Percentiles rank a stretch among this genome's conserved stretches.
Conservation (phyloP, 2,888 invertebrate genomes). For the Thyatira batis region DNA sequence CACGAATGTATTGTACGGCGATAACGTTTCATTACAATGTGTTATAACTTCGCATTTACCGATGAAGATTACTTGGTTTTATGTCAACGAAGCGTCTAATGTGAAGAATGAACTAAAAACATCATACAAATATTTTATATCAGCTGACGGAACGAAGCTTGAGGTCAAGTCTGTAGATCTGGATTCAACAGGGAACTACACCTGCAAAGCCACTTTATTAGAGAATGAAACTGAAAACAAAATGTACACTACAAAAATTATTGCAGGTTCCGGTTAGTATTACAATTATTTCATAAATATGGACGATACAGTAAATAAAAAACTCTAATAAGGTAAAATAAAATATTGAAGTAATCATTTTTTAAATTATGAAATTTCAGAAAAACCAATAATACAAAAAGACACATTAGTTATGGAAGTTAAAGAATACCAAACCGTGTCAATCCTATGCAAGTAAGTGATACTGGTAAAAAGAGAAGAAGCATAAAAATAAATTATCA, state of each 20-base stretch:
- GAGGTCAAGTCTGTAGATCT: slow-evolving; percentile 23
- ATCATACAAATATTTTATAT: slow-evolving; percentile 19
- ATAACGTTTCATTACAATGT: slow-evolving; percentile 16
- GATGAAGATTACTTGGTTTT: slow-evolving; percentile 25
- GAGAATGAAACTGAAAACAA: not conserved
- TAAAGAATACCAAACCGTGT: not conserved
- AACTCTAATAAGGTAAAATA: too few species aligned
- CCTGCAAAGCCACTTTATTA: slow-evolving; percentile 3
- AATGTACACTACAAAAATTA: not conserved
- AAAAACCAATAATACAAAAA: not conserved
- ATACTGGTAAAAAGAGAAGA: too few species aligned
- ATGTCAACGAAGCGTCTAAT: slow-evolving; percentile 9
- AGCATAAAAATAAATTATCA: too few species aligned
- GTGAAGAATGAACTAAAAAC: slow-evolving; percentile 4
- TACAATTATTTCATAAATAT: too few species aligned
- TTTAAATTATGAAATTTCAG: not conserved
- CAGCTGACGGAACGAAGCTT: slow-evolving; percentile 16
- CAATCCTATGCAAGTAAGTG: slow-evolving; percentile 5
- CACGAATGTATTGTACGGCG: slow-evolving; percentile 15
- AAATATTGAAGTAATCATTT: too few species aligned
- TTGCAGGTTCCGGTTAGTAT: not conserved
- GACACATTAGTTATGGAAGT: not conserved
- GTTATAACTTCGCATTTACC: slow-evolving; percentile 23
- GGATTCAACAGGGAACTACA: slow-evolving; percentile 19
- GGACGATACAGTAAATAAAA: too few species aligned